Base-by-base conservation (phyloP, 1,140 invertebrate genomes). In the Pseudomyrmex flavicornis region DNA sequence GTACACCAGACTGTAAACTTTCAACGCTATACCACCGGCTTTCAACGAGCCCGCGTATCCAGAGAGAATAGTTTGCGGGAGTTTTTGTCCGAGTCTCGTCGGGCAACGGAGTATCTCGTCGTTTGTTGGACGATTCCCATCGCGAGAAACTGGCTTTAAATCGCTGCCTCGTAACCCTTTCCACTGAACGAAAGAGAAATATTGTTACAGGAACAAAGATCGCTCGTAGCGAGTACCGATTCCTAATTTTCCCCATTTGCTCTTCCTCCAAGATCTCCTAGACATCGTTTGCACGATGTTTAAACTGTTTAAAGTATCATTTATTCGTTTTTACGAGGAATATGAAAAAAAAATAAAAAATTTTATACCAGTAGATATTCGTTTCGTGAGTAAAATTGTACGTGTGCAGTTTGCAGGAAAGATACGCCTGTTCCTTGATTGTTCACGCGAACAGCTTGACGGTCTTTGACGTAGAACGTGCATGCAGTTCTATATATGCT, bases 71-170 rank as follows among this genome's bases (percentile, higher is more conserved):
- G 68, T 75, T 75, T 22, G 62, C 58, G 26, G 50, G 72, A 66
- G 62, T 62, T 83, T 86, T 87, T 86, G 72, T 61, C 48, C 68
- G 73, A 86, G 48, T 56, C 72, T 56, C 68, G 85, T 87, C 68
- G 35, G 73, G 46, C 72, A 50, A 22, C 68, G 80, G n/a, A 84
- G 74, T 79, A 75, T 87, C 59, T 84, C 73, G 73, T 69, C 82
- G 85, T 84, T 66, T 56, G 74, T 70, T 20, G 74, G 65, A 72
- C 85, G 74, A 88, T 84, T 87, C 69, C 86, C 85, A 84, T 87
- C 74, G 74, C 56, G 58, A 70, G 74, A 75, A 35, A 22, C 66
- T 5, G 73, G 86, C 74, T 88, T 88, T 87, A 88, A 88, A 87
- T 58, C 85, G 58, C 44, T 44, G 50, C 72, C 83, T 79, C 69